Conservation (phyloP, 2,113 vertebrate species). For the Machaerirhynchus nigripectus region DNA sequence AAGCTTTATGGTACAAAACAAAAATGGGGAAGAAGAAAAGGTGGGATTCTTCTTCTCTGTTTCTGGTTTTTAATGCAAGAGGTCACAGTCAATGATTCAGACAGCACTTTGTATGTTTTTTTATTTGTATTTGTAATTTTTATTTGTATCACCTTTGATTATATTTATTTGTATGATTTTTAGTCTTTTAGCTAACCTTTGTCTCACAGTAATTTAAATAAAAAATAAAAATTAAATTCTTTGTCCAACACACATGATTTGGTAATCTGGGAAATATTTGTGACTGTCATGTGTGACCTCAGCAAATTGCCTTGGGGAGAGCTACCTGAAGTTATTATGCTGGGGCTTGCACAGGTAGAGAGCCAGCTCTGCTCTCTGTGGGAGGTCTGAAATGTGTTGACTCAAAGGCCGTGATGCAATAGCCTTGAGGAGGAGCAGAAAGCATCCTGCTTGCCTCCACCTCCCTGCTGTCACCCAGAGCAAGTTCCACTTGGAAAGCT, state of each 20-base stretch:
- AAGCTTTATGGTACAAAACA: not conserved
- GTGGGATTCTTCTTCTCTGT: not conserved
- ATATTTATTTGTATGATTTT: not conserved
- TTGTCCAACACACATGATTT: not conserved
- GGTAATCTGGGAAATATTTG: constrained; percentile 14
- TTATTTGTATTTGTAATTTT: not conserved
- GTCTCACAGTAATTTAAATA: not conserved
- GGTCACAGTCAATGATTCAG: not conserved
- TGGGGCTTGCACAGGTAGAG: not conserved
- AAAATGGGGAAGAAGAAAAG: not conserved
- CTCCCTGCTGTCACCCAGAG: not conserved
- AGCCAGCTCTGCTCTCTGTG: not conserved
- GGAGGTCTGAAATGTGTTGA: constrained; percentile 40
- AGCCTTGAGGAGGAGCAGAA: constrained; percentile 1
- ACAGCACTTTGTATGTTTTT: not conserved
- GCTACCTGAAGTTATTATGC: not conserved
- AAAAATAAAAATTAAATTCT: not conserved
- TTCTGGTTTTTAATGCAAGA: not conserved
- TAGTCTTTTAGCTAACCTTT: not conserved
- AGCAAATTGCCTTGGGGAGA: not conserved
- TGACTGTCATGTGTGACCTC: not conserved
- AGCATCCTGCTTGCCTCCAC: not conserved
- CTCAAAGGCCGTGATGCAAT: not conserved
- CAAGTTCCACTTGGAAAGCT: not conserved
- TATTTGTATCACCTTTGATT: not conserved